Evolutionary conservation across 2,797 vertebrate species (phyloP).

Genomic region (Leuciscus waleckii): DNA sequence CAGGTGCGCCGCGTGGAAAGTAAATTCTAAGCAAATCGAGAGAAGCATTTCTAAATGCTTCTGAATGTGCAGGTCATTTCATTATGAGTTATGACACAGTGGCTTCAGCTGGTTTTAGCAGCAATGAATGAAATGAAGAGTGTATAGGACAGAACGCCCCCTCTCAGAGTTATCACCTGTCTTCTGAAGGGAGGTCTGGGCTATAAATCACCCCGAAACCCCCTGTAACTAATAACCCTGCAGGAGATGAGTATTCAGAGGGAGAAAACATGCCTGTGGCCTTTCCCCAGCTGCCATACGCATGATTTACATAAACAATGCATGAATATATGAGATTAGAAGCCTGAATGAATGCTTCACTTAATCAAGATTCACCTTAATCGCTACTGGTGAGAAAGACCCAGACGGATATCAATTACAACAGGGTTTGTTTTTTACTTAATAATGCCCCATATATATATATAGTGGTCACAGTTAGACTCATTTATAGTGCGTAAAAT

Average conservation of each 20-base stretch:
- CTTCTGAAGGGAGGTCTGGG: not conserved
- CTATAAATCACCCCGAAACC: conserved; percentile 7
- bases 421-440: not conserved
- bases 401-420: not conserved
- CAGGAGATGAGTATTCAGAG: conserved; percentile 39
- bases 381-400: not conserved
- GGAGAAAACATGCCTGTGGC: conserved; percentile 8
- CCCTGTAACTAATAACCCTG: not conserved
- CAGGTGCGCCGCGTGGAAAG: not conserved
- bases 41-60: not conserved
- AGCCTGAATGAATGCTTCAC: conserved; percentile 47
- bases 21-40: not conserved
- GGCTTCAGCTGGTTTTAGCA: not conserved
- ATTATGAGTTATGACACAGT: too few species aligned
- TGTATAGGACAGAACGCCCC: not conserved
- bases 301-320: conserved; percentile 68
- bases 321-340: conserved; percentile 72
- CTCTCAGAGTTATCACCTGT: not conserved
- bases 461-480: too few species aligned
- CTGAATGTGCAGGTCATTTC: not conserved
- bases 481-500: too few species aligned
- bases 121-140: not conserved
- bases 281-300: conserved; percentile 67
- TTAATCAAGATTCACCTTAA: not conserved
- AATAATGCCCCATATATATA: not conserved